Conservation (phyloP, 2,888 invertebrate species). For the Camptogramma bilineatum region DNA sequence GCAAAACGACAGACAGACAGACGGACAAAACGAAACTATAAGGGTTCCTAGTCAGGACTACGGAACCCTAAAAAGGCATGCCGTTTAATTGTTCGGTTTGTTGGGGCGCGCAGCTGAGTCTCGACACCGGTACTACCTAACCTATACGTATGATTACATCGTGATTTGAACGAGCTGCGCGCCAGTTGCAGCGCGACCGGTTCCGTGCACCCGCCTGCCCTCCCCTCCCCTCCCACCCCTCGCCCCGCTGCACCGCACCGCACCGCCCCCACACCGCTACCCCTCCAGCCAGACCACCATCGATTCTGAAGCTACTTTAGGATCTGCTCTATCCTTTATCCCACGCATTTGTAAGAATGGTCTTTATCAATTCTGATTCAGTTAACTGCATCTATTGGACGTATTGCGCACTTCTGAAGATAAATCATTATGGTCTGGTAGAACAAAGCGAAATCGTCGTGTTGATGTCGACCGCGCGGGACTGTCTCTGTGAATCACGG, state of each 20-base stretch:
- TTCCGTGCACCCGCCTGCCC: slow-evolving; percentile 33
- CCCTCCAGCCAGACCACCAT: slow-evolving; percentile 14
- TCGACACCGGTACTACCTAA: slow-evolving; percentile 6
- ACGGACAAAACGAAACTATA: too few species aligned
- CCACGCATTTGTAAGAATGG: neutral
- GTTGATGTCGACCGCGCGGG: neutral
- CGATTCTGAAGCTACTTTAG: slow-evolving; percentile 10
- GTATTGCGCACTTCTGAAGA: neutral
- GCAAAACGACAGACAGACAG: too few species aligned
- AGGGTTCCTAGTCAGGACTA: too few species aligned
- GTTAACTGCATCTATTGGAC: neutral
- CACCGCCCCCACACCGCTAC: slow-evolving; percentile 26
- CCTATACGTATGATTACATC: slow-evolving; percentile 14
- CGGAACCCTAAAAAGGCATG: slow-evolving; percentile 1
- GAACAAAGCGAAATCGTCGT: neutral
- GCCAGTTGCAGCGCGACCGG: slow-evolving; percentile 40
- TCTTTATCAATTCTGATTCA: neutral
- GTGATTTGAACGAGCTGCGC: slow-evolving; percentile 29
- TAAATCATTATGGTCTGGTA: neutral
- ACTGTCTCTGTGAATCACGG: neutral
- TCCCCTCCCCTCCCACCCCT: slow-evolving; percentile 20
- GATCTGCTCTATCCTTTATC: neutral
- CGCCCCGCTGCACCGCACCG: neutral
- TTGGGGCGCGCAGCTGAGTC: slow-evolving; percentile 10
- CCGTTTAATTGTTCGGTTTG: neutral